Conservation (phyloP, 2,888 invertebrate species). For the Cyclophora albipunctata region DNA sequence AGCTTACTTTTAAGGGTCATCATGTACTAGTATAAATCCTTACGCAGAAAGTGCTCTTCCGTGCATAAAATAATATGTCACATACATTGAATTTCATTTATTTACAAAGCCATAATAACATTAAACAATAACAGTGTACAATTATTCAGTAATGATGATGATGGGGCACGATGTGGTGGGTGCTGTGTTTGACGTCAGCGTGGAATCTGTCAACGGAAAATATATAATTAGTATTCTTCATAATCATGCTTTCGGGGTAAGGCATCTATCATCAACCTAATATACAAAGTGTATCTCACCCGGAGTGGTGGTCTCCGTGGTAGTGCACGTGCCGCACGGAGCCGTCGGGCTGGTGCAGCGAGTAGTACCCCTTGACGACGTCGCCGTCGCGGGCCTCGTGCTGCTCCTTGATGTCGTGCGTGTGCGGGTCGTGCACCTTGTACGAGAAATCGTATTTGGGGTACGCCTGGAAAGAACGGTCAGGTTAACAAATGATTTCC, state of each 20-base stretch:
- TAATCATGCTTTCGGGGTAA: neutral
- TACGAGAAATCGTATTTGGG: conserved; percentile 38
- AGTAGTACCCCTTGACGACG: conserved; percentile 41
- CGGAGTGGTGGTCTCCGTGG: conserved; percentile 25
- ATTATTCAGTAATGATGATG: conserved; percentile 18
- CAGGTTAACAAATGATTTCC: neutral
- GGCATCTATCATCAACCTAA: neutral
- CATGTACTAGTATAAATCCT: too few relatives aligned
- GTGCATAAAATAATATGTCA: too few relatives aligned
- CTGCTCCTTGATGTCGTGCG: conserved; percentile 41
- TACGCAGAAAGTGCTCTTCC: too few relatives aligned
- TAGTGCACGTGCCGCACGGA: conserved; percentile 35
- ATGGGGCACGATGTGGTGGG: conserved; percentile 35
- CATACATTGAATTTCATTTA: too few relatives aligned
- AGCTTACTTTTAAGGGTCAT: too few relatives aligned
- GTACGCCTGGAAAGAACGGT: conserved; percentile 18
- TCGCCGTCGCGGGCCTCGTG: conserved; percentile 45
- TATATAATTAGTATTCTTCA: neutral
- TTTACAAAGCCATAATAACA: too few relatives aligned
- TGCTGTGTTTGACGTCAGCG: conserved; percentile 35
- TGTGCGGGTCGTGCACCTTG: conserved; percentile 40
- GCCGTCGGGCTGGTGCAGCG: conserved; percentile 41
- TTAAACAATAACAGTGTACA: neutral
- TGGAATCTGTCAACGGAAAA: conserved; percentile 32
- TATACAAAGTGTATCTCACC: conserved; percentile 28